Evolutionary conservation across 2,888 invertebrate genomes (phyloP).

Genomic region (Pherbina coryleti): DNA sequence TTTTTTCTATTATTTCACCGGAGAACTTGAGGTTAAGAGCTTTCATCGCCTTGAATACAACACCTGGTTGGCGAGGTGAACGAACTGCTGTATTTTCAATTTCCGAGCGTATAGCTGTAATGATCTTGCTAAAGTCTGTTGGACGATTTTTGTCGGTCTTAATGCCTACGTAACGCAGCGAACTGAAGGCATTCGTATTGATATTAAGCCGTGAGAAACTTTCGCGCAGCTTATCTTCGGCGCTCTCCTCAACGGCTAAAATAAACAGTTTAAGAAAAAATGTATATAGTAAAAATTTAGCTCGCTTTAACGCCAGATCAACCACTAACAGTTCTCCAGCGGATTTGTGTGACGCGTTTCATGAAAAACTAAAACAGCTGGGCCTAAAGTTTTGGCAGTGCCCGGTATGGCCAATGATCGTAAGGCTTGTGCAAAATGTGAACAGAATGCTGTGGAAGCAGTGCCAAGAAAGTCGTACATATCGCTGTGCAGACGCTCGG

Average conservation of each 20-base stretch:
- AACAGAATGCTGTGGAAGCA: slow-evolving; percentile 80
- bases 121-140: slow-evolving; percentile 76
- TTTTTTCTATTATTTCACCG: slow-evolving; percentile 75
- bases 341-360: slow-evolving; percentile 82
- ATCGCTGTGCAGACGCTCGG: slow-evolving; percentile 81
- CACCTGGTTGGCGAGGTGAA: slow-evolving; percentile 76
- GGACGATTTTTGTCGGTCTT: slow-evolving; percentile 70
- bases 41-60: slow-evolving; percentile 78
- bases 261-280: neutral
- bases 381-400: slow-evolving; percentile 74
- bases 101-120: slow-evolving; percentile 73
- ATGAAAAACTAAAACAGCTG: slow-evolving; percentile 83
- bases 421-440: slow-evolving; percentile 77
- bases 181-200: slow-evolving; percentile 80
- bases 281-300: neutral
- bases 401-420: slow-evolving; percentile 61
- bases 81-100: slow-evolving; percentile 79
- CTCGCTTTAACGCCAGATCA: neutral
- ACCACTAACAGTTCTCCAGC: slow-evolving; percentile 72
- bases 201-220: slow-evolving; percentile 75
- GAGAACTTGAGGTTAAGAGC: slow-evolving; percentile 83
- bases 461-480: slow-evolving; percentile 83
- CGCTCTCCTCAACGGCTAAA: slow-evolving; percentile 72
- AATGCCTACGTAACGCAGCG: slow-evolving; percentile 77
- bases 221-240: slow-evolving; percentile 75